Conservation (phyloP, 2,113 vertebrate species). For the Canis aureus region DNA sequence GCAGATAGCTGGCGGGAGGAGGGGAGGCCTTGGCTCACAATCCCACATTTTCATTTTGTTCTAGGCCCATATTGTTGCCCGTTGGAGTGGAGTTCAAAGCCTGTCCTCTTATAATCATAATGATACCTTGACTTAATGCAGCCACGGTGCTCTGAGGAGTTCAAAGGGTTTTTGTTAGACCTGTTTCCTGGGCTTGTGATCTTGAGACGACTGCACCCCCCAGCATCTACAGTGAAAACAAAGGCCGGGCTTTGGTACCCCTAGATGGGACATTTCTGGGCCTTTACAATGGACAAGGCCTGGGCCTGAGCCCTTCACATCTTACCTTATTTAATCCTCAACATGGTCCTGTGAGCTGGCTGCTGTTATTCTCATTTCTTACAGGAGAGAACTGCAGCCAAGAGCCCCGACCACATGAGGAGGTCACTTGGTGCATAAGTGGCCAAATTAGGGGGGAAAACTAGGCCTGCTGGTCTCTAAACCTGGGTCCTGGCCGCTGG, state of each 20-base stretch:
- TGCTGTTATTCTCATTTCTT: not conserved
- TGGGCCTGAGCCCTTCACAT: accelerated
- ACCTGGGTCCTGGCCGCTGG: not conserved
- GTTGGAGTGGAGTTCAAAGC: not conserved
- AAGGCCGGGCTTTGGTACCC: not conserved
- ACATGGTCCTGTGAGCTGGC: accelerated
- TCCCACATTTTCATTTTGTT: not conserved
- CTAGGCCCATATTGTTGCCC: not conserved
- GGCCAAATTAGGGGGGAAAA: not conserved
- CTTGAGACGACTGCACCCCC: not conserved
- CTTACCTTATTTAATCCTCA: not conserved
- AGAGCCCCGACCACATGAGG: not conserved
- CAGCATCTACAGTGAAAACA: not conserved
- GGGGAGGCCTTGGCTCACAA: not conserved
- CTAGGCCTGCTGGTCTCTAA: not conserved
- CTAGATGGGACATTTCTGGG: not conserved
- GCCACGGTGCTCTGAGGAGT: not conserved
- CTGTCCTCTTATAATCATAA: not conserved
- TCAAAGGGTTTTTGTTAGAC: constrained; percentile 27
- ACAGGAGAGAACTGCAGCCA: not conserved
- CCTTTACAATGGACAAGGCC: accelerated
- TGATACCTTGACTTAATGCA: constrained; percentile 32
- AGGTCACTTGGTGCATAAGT: not conserved
- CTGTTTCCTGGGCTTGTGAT: not conserved
- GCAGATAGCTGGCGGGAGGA: not conserved